Evolutionary conservation across 2,113 vertebrate species (phyloP).

Genomic region (Sylvia atricapilla): DNA sequence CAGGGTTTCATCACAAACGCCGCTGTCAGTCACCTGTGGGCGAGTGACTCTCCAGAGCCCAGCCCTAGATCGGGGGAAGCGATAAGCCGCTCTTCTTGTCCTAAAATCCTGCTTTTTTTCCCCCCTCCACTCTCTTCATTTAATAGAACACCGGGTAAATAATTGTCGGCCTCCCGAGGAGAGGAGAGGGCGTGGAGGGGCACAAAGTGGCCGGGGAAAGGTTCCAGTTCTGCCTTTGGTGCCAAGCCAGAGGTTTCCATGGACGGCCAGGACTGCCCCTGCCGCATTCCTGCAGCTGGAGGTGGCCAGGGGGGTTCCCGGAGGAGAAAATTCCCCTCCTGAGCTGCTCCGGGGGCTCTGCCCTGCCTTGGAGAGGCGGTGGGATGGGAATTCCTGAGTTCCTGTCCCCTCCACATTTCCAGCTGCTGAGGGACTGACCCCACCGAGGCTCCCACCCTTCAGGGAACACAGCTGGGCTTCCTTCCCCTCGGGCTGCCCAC

Average conservation of each 20-base stretch:
- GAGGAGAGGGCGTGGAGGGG: neutral
- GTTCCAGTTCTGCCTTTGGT: neutral
- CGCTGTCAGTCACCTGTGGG: neutral
- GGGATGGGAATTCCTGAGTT: neutral
- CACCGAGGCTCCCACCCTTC: fast-evolving
- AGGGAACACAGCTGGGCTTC: neutral
- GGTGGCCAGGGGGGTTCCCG: neutral
- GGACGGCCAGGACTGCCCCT: neutral
- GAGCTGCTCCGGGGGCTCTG: neutral
- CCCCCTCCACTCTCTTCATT: neutral
- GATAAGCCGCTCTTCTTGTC: neutral
- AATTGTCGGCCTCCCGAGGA: neutral
- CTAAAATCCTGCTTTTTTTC: neutral
- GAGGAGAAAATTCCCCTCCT: fast-evolving
- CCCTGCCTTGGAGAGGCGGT: neutral
- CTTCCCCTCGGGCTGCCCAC: fast-evolving
- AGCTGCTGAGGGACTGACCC: neutral
- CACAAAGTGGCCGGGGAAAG: neutral
- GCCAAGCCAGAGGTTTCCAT: neutral
- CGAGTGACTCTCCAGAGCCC: conserved; percentile 1
- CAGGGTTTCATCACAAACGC: neutral
- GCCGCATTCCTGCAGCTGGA: neutral
- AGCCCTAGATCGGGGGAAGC: neutral
- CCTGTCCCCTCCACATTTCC: neutral
- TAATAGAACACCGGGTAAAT: neutral